Evolutionary conservation across 2,113 vertebrate genomes (phyloP).

Genomic region (Python bivittatus): DNA sequence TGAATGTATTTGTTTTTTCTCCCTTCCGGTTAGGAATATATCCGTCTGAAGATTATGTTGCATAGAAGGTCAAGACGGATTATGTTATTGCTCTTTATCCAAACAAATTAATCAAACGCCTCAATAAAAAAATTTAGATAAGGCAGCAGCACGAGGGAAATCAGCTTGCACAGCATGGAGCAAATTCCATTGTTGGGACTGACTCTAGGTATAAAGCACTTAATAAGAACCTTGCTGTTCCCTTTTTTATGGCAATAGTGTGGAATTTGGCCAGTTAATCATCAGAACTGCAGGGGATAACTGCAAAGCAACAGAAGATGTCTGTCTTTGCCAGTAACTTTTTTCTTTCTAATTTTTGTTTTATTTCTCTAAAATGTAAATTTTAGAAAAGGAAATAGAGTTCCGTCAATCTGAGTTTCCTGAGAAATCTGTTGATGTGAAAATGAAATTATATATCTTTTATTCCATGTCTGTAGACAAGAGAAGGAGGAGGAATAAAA

Average conservation of each 20-base stretch:
- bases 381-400: constrained; percentile 43
- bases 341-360: constrained; percentile 50
- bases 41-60: not conserved
- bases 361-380: constrained; percentile 45
- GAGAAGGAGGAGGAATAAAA: not conserved
- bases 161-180: constrained; percentile 17
- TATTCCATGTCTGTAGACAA: not conserved
- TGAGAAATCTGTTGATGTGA: constrained; percentile 17
- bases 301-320: constrained; percentile 49
- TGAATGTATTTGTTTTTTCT: too few species aligned
- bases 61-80: constrained; percentile 1
- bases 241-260: constrained; percentile 42
- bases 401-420: constrained; percentile 18
- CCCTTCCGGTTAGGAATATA: not conserved
- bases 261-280: constrained; percentile 34
- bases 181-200: constrained; percentile 1
- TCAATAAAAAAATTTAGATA: constrained; percentile 4
- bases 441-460: constrained; percentile 1
- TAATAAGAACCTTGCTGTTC: not conserved
- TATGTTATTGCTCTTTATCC: not conserved
- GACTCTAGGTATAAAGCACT: constrained; percentile 15
- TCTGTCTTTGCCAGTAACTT: constrained; percentile 47
- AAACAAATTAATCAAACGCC: constrained; percentile 16
- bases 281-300: constrained; percentile 47
- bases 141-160: constrained; percentile 17